Evolutionary conservation across 2,113 vertebrate genomes (phyloP).

Genomic region (Mobula birostris): DNA sequence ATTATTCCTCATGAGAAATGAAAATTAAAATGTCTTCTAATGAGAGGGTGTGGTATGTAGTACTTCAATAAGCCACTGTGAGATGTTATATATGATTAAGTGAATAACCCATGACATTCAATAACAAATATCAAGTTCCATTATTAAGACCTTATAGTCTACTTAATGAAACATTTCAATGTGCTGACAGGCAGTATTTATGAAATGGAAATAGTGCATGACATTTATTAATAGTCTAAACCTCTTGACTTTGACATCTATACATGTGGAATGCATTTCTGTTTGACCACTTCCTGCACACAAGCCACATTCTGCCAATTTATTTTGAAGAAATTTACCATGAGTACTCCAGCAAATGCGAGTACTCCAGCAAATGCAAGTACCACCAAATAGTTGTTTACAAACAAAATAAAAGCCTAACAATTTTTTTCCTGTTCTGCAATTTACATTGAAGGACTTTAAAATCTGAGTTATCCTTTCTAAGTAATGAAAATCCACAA

Average conservation of each 20-base stretch:
- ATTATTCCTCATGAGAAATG: neutral
- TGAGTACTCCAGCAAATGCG: neutral
- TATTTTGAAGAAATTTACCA: slow-evolving; percentile 1
- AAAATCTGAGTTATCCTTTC: neutral
- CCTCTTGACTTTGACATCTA: neutral
- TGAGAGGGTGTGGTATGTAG: neutral
- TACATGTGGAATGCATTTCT: neutral
- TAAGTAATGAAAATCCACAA: neutral
- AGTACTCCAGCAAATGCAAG: neutral
- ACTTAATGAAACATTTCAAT: slow-evolving; percentile 15
- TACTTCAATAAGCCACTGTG: neutral
- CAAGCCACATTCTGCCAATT: neutral
- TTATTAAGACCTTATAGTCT: slow-evolving; percentile 28
- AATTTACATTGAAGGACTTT: neutral
- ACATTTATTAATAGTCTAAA: slow-evolving; percentile 19
- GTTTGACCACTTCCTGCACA: neutral
- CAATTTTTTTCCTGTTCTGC: neutral
- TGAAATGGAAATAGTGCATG: slow-evolving; percentile 9
- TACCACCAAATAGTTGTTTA: neutral
- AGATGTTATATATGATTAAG: slow-evolving; percentile 18
- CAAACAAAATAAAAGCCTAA: neutral
- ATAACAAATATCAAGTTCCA: slow-evolving; percentile 21
- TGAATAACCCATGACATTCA: neutral
- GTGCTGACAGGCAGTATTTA: neutral
- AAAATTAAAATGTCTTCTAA: neutral